Evolutionary conservation across 92 coral and sea anemone species (phyloP).

Genomic region (Palythoa heliodiscus): DNA sequence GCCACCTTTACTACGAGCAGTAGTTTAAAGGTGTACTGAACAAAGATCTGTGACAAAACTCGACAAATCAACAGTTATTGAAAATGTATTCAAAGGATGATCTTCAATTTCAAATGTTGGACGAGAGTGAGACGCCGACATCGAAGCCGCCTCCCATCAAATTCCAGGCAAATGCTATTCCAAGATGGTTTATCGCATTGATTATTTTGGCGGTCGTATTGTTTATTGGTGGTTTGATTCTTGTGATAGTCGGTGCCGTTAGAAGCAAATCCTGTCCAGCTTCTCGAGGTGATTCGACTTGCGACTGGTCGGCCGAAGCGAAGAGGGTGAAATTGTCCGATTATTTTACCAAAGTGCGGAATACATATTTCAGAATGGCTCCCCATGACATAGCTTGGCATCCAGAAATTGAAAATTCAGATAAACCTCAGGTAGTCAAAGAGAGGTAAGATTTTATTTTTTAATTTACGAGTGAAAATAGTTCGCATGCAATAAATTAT

Average conservation of each 20-base stretch:
- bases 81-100: conserved; percentile 11
- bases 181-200: conserved; percentile 10
- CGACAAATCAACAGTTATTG: background rate
- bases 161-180: background rate
- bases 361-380: conserved; percentile 59
- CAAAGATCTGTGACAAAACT: background rate
- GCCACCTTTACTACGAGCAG: no score
- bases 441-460: conserved; percentile 51
- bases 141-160: background rate
- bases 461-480: background rate
- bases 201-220: background rate
- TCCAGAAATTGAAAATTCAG: conserved; percentile 54
- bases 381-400: conserved; percentile 65
- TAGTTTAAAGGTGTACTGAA: no score
- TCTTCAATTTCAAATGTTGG: conserved; percentile 11
- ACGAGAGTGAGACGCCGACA: background rate
- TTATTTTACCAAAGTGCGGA: conserved; percentile 64
- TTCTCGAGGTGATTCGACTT: background rate
- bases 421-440: conserved; percentile 54
- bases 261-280: conserved; percentile 18
- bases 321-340: conserved; percentile 52
- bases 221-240: conserved; percentile 5
- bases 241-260: conserved; percentile 27
- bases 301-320: conserved; percentile 22
- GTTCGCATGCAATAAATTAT: no score